Conservation (phyloP, 2,113 vertebrate species). For the Cnemophilus loriae region DNA sequence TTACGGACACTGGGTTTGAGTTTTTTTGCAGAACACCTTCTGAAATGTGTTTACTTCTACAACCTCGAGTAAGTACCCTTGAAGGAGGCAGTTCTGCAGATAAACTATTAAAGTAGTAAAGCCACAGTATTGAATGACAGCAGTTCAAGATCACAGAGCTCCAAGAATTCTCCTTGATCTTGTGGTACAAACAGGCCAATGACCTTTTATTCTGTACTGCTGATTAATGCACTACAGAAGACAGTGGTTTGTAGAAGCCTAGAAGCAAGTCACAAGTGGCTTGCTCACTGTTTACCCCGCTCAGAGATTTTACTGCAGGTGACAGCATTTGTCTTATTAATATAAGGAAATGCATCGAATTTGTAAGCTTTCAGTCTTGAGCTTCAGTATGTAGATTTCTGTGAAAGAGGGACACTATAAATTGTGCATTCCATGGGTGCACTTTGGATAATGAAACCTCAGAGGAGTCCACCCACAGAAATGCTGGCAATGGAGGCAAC, state of each 20-base stretch:
- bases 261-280: neutral
- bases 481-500: neutral
- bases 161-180: neutral
- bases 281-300: neutral
- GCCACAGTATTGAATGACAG: neutral
- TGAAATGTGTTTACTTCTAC: neutral
- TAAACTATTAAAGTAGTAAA: neutral
- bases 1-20: neutral
- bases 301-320: neutral
- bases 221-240: neutral
- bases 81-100: neutral
- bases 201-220: neutral
- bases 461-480: neutral
- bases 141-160: neutral
- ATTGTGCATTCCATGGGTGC: fast-evolving
- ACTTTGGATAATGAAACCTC: neutral
- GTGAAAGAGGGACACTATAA: neutral
- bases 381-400: neutral
- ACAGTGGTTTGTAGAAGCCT: neutral
- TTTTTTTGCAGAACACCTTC: neutral
- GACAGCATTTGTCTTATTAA: neutral
- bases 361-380: neutral
- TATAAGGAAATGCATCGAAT: neutral
- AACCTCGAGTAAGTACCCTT: neutral
- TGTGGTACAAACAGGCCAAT: neutral